Evolutionary conservation across 2,113 vertebrate species (phyloP).

Genomic region (Ranitomeya imitator): DNA sequence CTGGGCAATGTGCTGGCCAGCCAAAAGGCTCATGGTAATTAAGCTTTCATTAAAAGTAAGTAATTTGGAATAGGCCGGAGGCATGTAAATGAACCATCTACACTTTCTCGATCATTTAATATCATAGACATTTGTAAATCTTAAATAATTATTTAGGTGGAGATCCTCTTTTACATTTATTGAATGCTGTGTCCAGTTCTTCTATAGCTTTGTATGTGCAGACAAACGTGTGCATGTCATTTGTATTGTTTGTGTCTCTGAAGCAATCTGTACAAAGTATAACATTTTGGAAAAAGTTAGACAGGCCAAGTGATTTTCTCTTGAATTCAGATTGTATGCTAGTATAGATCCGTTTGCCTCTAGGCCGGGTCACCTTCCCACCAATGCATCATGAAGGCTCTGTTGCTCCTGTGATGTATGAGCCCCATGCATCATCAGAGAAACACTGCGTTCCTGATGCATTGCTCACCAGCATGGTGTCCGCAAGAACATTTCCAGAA

Average conservation of each 20-base stretch:
- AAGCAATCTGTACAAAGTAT: not conserved
- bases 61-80: too few relatives aligned
- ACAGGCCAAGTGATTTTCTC: not conserved
- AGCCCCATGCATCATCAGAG: constrained; percentile 56
- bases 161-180: not conserved
- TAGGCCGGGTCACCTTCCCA: constrained; percentile 51
- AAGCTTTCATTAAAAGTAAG: too few relatives aligned
- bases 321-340: constrained; percentile 1
- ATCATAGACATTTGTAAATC: not conserved
- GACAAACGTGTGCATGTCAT: not conserved
- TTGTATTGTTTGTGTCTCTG: not conserved
- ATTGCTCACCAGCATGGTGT: constrained; percentile 52
- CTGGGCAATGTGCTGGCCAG: too few relatives aligned
- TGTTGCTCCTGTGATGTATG: constrained; percentile 58
- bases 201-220: not conserved
- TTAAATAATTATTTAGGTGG: not conserved
- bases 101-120: not conserved
- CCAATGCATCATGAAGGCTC: constrained; percentile 57
- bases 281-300: not conserved
- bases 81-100: not conserved
- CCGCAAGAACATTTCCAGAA: constrained; percentile 55
- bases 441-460: constrained; percentile 49
- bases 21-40: too few relatives aligned
- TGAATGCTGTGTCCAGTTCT: not conserved
- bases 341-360: not conserved